Base-by-base conservation (phyloP, 2,888 invertebrate species). In the Hemithea aestivaria region DNA sequence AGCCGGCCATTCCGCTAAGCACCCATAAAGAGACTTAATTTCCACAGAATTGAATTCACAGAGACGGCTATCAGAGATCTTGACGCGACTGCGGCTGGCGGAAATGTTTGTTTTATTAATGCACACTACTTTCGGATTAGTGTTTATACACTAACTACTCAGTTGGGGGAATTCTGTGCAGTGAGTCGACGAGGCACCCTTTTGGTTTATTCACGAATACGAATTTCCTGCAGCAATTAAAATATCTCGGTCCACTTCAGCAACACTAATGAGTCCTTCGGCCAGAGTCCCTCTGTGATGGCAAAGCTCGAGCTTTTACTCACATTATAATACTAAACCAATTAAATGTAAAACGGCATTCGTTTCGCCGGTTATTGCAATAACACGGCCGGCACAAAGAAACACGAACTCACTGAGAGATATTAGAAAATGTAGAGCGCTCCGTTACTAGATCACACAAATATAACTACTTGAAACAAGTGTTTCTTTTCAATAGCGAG, bases 191-290 rank as follows among this genome's bases (percentile, higher is more conserved):
- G 24, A 27, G 33, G 27, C 34, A 35, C 44, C 38, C 43, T 38
- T 40, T 28, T 27, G 37, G 34, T 40, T 41, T 33, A 45, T 42
- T 33, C 43, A 35, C 35, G 32, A 42, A 35, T 40, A 47, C 25
- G 35, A 43, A 49, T 56, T 55, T 60, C 59, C 55, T 60, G 53
- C 55, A 51, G 69, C 70, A 78, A 79, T 79, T 79, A 78, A 76
- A 73, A 66, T 65, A 62, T 67, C 64, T 62, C 70, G 45, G 40
- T 38, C 32, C 40, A 75, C 73, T 77, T 68, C 62, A 73, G 66
- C 26, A 56, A 55, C 64, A 67, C 68, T 74, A 80, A 79, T 74
- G 73, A 77, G 68, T 62, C 54, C 54, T 57, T 52, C 48, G 54
- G 34, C 27, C 49, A 49, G 38, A 45, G 59, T 61, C 62, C 58